A percentile compares a stretch with the other conserved stretches of the same genome.
Conservation (phyloP, 2,888 invertebrate genomes). For the Coelogynopora nodosa region DNA sequence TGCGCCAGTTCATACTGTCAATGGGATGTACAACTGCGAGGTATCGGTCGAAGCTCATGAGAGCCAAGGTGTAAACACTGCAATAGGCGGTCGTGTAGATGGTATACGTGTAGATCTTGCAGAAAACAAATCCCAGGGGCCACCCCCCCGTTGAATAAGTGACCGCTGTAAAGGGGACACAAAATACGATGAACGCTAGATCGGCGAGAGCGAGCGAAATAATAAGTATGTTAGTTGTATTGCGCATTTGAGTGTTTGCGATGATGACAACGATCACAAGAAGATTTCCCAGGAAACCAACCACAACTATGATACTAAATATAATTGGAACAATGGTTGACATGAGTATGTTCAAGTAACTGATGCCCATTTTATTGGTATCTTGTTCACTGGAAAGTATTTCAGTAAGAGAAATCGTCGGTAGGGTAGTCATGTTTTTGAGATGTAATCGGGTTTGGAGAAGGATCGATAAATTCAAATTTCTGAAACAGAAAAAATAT, state of each 20-base stretch:
- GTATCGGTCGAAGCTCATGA: slow-evolving; percentile 85
- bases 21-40: slow-evolving; percentile 89
- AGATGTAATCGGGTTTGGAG: no score
- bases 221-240: slow-evolving; percentile 84
- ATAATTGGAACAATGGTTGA: slow-evolving; percentile 64
- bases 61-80: slow-evolving; percentile 84
- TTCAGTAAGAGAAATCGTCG: no score
- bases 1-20: slow-evolving; percentile 77
- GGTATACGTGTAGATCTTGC: slow-evolving; percentile 83
- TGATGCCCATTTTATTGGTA: not conserved
- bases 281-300: slow-evolving; percentile 83
- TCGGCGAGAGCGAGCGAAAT: slow-evolving; percentile 85
- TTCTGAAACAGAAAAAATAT: no score
- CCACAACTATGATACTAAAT: slow-evolving; percentile 78
- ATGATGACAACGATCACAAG: slow-evolving; percentile 82
- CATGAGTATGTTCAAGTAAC: slow-evolving; percentile 25
- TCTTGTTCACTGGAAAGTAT: no score
- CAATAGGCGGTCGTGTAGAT: slow-evolving; percentile 87
- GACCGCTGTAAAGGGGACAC: slow-evolving; percentile 87
- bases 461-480: no score
- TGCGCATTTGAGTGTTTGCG: slow-evolving; percentile 83
- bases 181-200: slow-evolving; percentile 82
- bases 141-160: slow-evolving; percentile 80
- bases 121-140: slow-evolving; percentile 85
- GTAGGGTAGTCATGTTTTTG: no score